Conservation (phyloP, 2,888 invertebrate genomes). For the Oligia strigilis region DNA sequence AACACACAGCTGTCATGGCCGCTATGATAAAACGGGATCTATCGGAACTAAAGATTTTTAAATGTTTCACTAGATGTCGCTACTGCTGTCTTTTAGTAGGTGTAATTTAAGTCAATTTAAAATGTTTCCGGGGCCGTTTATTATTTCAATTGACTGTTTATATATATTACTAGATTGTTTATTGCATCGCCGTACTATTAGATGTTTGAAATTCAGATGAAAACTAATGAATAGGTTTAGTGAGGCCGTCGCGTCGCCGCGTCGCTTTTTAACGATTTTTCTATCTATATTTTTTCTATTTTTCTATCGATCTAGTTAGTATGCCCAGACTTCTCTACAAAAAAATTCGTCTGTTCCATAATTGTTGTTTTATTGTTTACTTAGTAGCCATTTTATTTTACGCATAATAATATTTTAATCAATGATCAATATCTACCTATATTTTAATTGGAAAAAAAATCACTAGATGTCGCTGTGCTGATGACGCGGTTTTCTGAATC, state of each 20-base stretch:
- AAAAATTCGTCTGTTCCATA: background rate
- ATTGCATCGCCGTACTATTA: background rate
- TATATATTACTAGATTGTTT: too few species aligned
- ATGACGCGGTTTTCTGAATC: conserved; percentile 47
- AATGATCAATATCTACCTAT: background rate
- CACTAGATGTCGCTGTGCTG: conserved; percentile 44
- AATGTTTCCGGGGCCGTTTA: background rate
- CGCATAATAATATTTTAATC: background rate
- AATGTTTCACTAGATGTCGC: conserved; percentile 35
- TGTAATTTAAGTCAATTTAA: background rate
- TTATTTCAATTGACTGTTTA: background rate
- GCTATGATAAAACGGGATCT: conserved; percentile 31
- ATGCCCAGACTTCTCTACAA: too few species aligned
- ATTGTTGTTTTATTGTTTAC: background rate
- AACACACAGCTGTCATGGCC: background rate
- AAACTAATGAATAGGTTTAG: background rate
- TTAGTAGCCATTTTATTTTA: too few species aligned
- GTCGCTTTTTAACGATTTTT: background rate
- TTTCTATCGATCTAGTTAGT: background rate
- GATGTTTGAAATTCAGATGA: background rate
- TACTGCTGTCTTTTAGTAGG: background rate
- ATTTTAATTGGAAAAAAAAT: background rate
- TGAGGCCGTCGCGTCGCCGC: too few species aligned
- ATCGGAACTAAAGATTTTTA: conserved; percentile 4
- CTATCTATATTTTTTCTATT: too few species aligned